Percentiles rank a stretch among this genome's conserved stretches.
phyloP scores from a whole-genome alignment of 2,888 invertebrate genomes.

The Nephrotoma flavescens region DNA sequence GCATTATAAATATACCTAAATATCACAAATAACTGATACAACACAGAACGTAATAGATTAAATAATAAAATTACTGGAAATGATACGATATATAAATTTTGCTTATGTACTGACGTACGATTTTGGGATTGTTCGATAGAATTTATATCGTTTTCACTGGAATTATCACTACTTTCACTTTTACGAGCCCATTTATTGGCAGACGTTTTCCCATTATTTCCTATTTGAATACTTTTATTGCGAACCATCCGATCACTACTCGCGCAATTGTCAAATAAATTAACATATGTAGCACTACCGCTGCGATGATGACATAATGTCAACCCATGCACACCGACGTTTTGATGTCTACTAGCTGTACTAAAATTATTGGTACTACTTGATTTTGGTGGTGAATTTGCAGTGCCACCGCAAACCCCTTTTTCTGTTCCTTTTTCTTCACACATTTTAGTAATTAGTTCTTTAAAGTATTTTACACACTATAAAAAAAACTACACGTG shows the following conservation, averaged over 20 bases:
- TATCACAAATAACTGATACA: constrained; percentile 75
- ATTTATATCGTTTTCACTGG: constrained; percentile 25
- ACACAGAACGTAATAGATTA: constrained; percentile 64
- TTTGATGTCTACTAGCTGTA: not conserved
- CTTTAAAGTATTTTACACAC: too few relatives aligned
- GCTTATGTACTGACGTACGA: constrained; percentile 76
- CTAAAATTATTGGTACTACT: not conserved
- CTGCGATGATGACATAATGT: not conserved
- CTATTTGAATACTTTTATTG: constrained; percentile 28
- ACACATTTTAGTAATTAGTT: not conserved
- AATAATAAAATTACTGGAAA: constrained; percentile 77
- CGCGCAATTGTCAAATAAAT: not conserved
- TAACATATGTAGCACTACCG: not conserved
- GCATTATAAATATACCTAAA: constrained; percentile 74
- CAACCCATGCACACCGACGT: not conserved
- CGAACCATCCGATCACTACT: constrained; percentile 26
- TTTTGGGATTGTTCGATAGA: constrained; percentile 75
- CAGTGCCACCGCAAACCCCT: not conserved
- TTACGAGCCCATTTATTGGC: constrained; percentile 25
- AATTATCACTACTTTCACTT: constrained; percentile 25
- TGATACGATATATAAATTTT: constrained; percentile 77
- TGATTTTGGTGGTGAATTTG: not conserved
- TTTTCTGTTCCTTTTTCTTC: not conserved
- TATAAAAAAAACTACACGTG: too few relatives aligned
- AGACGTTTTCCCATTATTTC: constrained; percentile 22